These are phyloP conservation scores for Parascotia fuliginaria DNA, from an alignment of 2,888 invertebrate genomes.

Conservation along the genomic window DNA sequence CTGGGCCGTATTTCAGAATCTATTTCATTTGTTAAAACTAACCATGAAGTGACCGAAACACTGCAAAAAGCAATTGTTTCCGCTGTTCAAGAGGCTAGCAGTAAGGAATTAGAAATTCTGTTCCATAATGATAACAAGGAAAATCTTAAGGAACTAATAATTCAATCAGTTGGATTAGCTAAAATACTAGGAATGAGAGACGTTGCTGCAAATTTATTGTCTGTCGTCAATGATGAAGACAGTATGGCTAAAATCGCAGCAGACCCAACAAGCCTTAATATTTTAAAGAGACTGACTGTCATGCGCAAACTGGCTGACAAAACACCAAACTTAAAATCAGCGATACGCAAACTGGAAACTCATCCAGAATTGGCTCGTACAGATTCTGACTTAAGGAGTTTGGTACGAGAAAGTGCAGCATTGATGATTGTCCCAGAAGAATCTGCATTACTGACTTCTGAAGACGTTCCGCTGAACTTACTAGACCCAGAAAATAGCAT, in stretches of 20 bases:
- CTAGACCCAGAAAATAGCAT: slow-evolving; percentile 89
- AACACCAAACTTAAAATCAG: slow-evolving; percentile 87
- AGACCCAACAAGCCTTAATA: slow-evolving; percentile 87
- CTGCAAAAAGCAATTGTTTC: slow-evolving; percentile 89
- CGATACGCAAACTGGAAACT: slow-evolving; percentile 87
- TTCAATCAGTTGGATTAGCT: slow-evolving; percentile 89
- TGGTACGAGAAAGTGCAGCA: slow-evolving; percentile 90
- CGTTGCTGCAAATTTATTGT: slow-evolving; percentile 85
- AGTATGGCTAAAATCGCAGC: slow-evolving; percentile 84
- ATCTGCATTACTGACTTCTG: slow-evolving; percentile 86
- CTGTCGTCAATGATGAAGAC: slow-evolving; percentile 83
- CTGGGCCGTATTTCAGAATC: slow-evolving; percentile 87
- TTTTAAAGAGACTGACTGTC: slow-evolving; percentile 89
- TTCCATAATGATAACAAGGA: slow-evolving; percentile 79
- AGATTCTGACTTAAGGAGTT: slow-evolving; percentile 89
- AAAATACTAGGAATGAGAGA: slow-evolving; percentile 89
- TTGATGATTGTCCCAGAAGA: slow-evolving; percentile 89
- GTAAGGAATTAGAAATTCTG: slow-evolving; percentile 84
- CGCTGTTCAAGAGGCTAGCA: slow-evolving; percentile 87
- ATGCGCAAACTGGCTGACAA: slow-evolving; percentile 90
- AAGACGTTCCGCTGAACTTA: slow-evolving; percentile 89
- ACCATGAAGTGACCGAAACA: slow-evolving; percentile 87
- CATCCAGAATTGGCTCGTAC: slow-evolving; percentile 89
- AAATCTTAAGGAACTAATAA: slow-evolving; percentile 77
- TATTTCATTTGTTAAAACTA: slow-evolving; percentile 86